Base-by-base conservation (phyloP, 2,797 vertebrate species). In the Steatocranus sp. region DNA sequence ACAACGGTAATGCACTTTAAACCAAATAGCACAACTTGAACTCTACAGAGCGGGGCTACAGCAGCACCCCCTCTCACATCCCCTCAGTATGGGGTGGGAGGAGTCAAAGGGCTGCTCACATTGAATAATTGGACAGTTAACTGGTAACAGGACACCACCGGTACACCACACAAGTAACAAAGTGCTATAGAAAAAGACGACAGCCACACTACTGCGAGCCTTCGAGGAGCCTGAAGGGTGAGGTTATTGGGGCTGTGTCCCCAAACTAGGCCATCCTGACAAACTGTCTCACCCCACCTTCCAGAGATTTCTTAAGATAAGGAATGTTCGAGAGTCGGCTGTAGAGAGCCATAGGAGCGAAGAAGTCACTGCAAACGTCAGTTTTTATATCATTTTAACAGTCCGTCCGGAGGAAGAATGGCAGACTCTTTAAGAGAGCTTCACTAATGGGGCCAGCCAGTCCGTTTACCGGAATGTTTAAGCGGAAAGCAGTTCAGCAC, bases 401-500 rank as follows among this genome's bases (percentile, higher is more conserved):
- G 78, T 79, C 48, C 2, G 11, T 77, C 83, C 79, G 54, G 79
- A 80, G 68, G 3, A 38, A 50, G 74, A 87, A 58, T 32, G 9
- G 80, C 36, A 17, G 63, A 63, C 27, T 78, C 25, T 66, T 41
- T 25, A 41, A 68, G 8, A 49, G 58, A 53, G 66, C 58, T 34
- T 34, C 30, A 18, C 41, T 5, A 17, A 77, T 8, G 46, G 80
- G 84, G 81, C 87, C 82, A 38, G 86, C 86, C 75, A 56, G 81
- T 82, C 87, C 78, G 86, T 84, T 87, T 76, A 91, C 94, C 87
- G 94, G 94, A 96, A 95, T 94, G 95, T 94, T 87, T 7, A n/a
- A 89, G 86, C 34, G 77, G 83, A 88, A 92, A 83, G 68, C 73
- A 34, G 73, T 34, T 32, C 51, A 79, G 66, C 76, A 81, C 78